Percentiles rank a stretch among this genome's conserved stretches.
phyloP scores from a whole-genome alignment of 2,888 invertebrate genomes.

The Spilosoma lubricipeda region DNA sequence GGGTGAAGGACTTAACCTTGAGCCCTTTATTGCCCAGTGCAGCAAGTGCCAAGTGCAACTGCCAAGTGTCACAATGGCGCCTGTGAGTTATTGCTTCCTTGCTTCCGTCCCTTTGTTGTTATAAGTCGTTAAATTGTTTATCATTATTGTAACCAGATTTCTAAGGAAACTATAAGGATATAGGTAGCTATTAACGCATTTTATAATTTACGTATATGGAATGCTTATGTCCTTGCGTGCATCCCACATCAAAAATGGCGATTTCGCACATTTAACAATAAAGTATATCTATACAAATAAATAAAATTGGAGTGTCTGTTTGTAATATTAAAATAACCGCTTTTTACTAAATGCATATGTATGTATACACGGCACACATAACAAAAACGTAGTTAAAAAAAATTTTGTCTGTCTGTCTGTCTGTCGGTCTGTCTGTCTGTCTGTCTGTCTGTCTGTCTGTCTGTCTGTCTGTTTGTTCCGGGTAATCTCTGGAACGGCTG shows the following conservation, averaged over 20 bases:
- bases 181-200: neutral
- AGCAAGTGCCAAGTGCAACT: constrained; percentile 7
- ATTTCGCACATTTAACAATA: neutral
- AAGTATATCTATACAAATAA: neutral
- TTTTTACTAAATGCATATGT: too few species aligned
- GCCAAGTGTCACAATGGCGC: constrained; percentile 2
- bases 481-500: too few species aligned
- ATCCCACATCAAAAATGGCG: neutral
- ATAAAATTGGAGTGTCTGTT: too few species aligned
- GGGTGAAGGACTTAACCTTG: neutral
- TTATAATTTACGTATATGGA: neutral
- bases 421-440: too few species aligned
- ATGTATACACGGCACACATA: too few species aligned
- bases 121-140: neutral
- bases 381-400: too few species aligned
- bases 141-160: neutral
- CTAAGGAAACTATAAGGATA: neutral
- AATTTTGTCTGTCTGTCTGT: too few species aligned
- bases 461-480: too few species aligned
- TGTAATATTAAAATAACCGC: too few species aligned
- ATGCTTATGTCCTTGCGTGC: neutral
- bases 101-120: constrained; percentile 3
- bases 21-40: neutral
- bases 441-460: too few species aligned
- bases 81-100: constrained; percentile 2